Percentiles rank a stretch among this genome's conserved stretches.
phyloP scores from a whole-genome alignment of 2,797 vertebrate species.

The Micromesistius poutassou region DNA sequence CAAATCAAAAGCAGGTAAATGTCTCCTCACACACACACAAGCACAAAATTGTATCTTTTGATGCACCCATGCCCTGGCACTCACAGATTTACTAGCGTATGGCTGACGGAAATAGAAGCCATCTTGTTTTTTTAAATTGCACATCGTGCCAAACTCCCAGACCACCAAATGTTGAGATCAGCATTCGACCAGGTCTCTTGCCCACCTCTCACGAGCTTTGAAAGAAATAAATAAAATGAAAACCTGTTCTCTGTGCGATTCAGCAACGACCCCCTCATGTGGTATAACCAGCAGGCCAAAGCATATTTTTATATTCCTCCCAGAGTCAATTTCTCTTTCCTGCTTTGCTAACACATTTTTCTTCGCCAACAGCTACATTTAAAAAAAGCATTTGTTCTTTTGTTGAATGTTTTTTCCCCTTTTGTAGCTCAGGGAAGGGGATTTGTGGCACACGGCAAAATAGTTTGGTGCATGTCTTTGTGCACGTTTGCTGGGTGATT shows the following conservation, averaged over 20 bases:
- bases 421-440: not conserved
- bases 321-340: too few relatives aligned
- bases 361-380: slow-evolving; percentile 32
- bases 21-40: not conserved
- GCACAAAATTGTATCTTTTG: slow-evolving; percentile 31
- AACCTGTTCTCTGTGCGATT: slow-evolving; percentile 25
- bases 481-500: slow-evolving; percentile 29
- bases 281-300: slow-evolving; percentile 10
- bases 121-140: slow-evolving; percentile 29
- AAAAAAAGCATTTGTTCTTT: not conserved
- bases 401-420: not conserved
- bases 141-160: slow-evolving; percentile 42
- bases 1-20: not conserved
- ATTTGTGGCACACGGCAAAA: not conserved
- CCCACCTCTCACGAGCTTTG: slow-evolving; percentile 28
- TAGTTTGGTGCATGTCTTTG: slow-evolving; percentile 27
- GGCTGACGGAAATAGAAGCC: slow-evolving; percentile 39
- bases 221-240: slow-evolving; percentile 48
- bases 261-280: slow-evolving; percentile 23
- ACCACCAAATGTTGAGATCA: slow-evolving; percentile 49
- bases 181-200: slow-evolving; percentile 12
- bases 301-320: too few relatives aligned
- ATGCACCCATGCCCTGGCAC: slow-evolving; percentile 24
- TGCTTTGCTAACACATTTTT: slow-evolving; percentile 26
- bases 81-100: slow-evolving; percentile 56